Conservation (phyloP, 2,797 vertebrate species). For the Tokudaia muenninki region DNA sequence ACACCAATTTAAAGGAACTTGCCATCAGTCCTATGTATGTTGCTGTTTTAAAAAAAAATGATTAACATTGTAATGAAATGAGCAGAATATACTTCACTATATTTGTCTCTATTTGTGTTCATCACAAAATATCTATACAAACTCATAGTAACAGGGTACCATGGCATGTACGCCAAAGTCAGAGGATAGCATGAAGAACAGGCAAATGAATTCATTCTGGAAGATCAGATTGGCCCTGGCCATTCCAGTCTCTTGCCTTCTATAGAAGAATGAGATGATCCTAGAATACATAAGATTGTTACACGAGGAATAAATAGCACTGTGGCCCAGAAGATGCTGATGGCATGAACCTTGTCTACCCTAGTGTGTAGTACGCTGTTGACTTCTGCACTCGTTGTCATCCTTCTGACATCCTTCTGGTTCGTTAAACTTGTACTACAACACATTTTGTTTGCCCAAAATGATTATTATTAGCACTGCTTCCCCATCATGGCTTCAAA, state of each 20-base stretch:
- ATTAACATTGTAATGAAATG: background rate
- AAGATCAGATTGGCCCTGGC: background rate
- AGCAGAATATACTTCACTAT: background rate
- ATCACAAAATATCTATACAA: background rate
- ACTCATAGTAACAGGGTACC: background rate
- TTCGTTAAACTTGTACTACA: background rate
- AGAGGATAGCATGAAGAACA: background rate
- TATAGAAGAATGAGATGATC: background rate
- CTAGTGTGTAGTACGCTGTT: background rate
- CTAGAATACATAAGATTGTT: background rate
- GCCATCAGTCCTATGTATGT: background rate
- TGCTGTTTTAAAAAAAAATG: background rate
- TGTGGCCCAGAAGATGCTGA: background rate
- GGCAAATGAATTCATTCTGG: background rate
- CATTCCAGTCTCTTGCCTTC: background rate
- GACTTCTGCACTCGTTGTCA: background rate
- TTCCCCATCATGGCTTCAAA: background rate
- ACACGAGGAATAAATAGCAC: background rate
- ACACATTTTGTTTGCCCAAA: background rate
- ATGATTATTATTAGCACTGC: background rate
- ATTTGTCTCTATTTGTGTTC: background rate
- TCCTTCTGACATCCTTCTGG: background rate
- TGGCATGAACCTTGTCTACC: background rate
- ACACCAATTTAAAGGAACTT: background rate
- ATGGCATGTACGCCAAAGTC: accelerated